A percentile compares a stretch with the other conserved stretches of the same genome.
These are phyloP conservation scores for Drosophila parthenogenetica DNA, from an alignment of 2,888 invertebrate species.

Conservation along the genomic window DNA sequence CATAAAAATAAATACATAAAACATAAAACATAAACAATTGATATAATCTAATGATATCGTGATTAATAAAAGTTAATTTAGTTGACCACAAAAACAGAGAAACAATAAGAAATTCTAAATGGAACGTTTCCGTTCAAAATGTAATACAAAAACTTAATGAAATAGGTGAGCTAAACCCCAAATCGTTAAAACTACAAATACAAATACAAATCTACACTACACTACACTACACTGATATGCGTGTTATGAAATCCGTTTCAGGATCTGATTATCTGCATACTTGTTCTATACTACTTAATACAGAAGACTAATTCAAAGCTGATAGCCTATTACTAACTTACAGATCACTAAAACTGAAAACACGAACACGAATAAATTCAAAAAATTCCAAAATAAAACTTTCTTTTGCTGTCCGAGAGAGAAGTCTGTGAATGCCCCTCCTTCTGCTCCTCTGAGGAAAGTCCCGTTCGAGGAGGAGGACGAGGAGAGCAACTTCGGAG, in stretches of 20 bases:
- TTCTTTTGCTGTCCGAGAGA: no score
- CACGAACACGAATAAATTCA: background rate
- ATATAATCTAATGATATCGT: conserved; percentile 53
- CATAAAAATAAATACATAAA: conserved; percentile 32
- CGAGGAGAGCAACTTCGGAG: background rate
- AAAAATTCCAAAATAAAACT: no score
- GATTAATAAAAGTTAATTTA: conserved; percentile 72
- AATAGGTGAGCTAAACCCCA: conserved; percentile 86
- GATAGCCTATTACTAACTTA: conserved; percentile 64
- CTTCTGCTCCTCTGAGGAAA: no score
- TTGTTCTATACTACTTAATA: conserved; percentile 48
- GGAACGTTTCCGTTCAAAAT: conserved; percentile 59
- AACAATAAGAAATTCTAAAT: conserved; percentile 48
- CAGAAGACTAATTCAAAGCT: conserved; percentile 77
- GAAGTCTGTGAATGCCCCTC: no score
- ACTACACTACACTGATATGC: conserved; percentile 31
- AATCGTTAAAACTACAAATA: conserved; percentile 73
- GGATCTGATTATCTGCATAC: conserved; percentile 22
- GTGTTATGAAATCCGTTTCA: conserved; percentile 11
- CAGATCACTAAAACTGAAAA: conserved; percentile 23
- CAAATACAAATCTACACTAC: conserved; percentile 49
- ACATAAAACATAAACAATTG: conserved; percentile 37
- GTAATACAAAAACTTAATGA: conserved; percentile 65
- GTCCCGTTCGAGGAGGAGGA: no score
- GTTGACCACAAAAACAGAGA: conserved; percentile 63